Base-by-base conservation (phyloP, 2,888 invertebrate genomes). In the Oscheius onirici region DNA sequence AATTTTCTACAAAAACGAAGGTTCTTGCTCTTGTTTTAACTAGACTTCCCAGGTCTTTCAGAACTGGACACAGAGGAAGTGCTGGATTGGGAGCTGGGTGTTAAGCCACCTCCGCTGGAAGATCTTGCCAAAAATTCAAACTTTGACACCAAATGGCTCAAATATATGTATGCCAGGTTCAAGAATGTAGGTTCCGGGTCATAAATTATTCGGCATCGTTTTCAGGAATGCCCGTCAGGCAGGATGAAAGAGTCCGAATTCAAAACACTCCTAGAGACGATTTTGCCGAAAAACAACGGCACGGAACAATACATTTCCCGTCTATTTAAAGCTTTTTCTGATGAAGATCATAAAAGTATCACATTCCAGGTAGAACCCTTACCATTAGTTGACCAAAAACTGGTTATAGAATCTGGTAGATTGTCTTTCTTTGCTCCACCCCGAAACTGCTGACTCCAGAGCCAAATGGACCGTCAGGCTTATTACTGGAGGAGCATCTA, bases 181-280 rank as follows among this genome's bases (percentile, higher is more conserved):
- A 85, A 85, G 70, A 83, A 83, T 74, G 84, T 85, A 44, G 75
- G 80, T 76, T 34, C 28, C 24, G 15, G 1, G 26, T n/a, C n/a
- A n/a, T n/a, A n/a, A n/a, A n/a, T n/a, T n/a, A n/a, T n/a, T n/a
- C n/a, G n/a, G n/a, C n/a, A n/a, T n/a, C n/a, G n/a, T n/a, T n/a
- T 80, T 51, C 71, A 86, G 86, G 86, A 85, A 74, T 86, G 86
- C 11, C 86, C 86, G 15, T 74, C 79, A 1, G 86, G 86, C 3
- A 73, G 83, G 43, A 86, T 86, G 86, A 80, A 77, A 57, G 78
- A 80, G 28, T 69, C 75, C 10, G 81, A 81, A 58, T 81, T 81
- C 52, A 69, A 74, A 11, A 69, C 72, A n/a, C 60, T 81, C 13
- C 41, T 81, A 17, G 74, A 78, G 1, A 70, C 71, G 1, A 78